Base-by-base conservation (phyloP, 2,888 invertebrate species). In the Leuctra nigra region DNA sequence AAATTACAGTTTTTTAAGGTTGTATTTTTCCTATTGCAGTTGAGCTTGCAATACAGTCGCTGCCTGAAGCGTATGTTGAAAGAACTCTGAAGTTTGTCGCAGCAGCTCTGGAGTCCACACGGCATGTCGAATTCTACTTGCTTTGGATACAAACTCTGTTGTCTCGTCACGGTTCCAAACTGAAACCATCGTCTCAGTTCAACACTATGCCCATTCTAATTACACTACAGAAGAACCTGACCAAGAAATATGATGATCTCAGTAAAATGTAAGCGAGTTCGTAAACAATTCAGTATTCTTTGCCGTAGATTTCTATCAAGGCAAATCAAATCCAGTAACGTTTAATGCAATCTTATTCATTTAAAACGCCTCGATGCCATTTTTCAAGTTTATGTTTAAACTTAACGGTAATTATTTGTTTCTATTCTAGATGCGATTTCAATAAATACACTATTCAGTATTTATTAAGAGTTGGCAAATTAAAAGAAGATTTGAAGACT, bases 101-200 rank as follows among this genome's bases (percentile, higher is more conserved):
- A 0, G 77, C 78, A 1, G 79, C 85, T 50, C 69, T 97, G 20
- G 92, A 91, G 64, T 77, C 77, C 29, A 87, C 91, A 1, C 77
- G 81, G 0, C 96, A 97, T 68, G 68, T 98, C 39, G 91, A 97
- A 67, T 95, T 92, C 68, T 90, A 97, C 68, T 74, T 95, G 35
- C 72, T 80, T 44, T 96, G 95, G 95, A 76, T 84, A 36, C 80
- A 83, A 63, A 72, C 75, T 14, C 69, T 93, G 2, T 70, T 96
- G 35, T 83, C 81, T 0, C 70, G 72, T 33, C 84, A 86, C 67
- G 84, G 85, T 2, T 66, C 69, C 23, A 63, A 64, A 23, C 63
- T 79, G 41, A 29, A 59, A 20, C 29, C 14, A 4, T 3, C 48
- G 13, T 65, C 67, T 47, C 62, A 70, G 7, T 76, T 80, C 0